Percentiles rank a stretch among this genome's conserved stretches.
Conservation (phyloP, 2,888 invertebrate species). For the Neria commutata region DNA sequence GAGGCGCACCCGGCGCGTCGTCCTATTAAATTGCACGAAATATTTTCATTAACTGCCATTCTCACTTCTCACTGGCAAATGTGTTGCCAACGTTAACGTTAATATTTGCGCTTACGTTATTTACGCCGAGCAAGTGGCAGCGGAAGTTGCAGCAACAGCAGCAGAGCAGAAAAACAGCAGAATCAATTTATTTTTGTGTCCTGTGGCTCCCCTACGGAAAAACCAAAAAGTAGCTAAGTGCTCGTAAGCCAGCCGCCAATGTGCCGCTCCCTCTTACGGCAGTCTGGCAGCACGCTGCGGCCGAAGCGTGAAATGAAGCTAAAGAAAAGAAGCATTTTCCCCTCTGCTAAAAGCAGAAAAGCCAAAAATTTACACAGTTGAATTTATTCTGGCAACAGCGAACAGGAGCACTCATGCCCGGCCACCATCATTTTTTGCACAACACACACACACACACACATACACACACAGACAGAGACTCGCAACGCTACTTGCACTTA, state of each 20-base stretch:
- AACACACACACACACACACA: conserved; percentile 13
- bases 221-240: too few relatives aligned
- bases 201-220: too few relatives aligned
- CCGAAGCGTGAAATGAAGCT: neutral
- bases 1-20: neutral
- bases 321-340: neutral
- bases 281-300: too few relatives aligned
- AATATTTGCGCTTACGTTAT: too few relatives aligned
- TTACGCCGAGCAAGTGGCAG: too few relatives aligned
- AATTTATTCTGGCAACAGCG: too few relatives aligned
- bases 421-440: conserved; percentile 22
- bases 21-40: conserved; percentile 15
- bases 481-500: neutral
- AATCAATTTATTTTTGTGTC: conserved; percentile 14
- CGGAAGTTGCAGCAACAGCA: neutral
- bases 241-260: too few relatives aligned
- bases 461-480: neutral
- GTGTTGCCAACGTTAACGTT: neutral
- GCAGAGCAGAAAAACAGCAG: conserved; percentile 3
- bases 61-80: neutral
- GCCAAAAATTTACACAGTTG: neutral
- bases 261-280: too few relatives aligned
- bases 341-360: neutral
- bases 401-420: too few relatives aligned
- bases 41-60: conserved; percentile 24